Conservation (phyloP, 2,888 invertebrate species). For the Troides helena region DNA sequence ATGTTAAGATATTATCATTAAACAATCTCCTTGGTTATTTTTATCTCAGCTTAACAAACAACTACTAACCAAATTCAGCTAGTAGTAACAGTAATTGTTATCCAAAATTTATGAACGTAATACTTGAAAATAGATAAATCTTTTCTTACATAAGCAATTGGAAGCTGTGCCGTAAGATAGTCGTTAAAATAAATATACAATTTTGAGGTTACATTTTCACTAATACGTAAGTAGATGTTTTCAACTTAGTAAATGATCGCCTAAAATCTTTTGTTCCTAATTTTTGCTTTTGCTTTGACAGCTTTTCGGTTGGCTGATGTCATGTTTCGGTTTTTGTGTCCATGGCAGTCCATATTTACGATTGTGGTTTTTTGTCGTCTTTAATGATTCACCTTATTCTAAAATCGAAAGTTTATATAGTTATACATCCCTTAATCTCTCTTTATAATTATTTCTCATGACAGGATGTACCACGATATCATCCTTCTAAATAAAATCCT, state of each 20-base stretch:
- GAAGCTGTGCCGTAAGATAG: neutral
- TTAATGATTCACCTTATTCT: constrained; percentile 21
- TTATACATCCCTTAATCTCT: neutral
- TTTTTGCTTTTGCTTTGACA: neutral
- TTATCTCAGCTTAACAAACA: too few species aligned
- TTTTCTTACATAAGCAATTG: too few species aligned
- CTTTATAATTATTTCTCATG: neutral
- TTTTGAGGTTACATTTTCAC: neutral
- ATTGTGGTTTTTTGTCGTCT: constrained; percentile 6
- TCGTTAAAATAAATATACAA: neutral
- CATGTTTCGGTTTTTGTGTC: constrained; percentile 13
- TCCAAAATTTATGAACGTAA: neutral
- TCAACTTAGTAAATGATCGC: neutral
- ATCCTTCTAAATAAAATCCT: too few species aligned
- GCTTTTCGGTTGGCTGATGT: constrained; percentile 15
- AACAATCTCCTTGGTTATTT: too few species aligned
- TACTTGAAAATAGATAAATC: too few species aligned
- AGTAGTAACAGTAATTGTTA: neutral
- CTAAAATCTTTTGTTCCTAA: neutral
- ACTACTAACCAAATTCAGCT: too few species aligned
- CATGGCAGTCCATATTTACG: constrained; percentile 9
- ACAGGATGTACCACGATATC: neutral
- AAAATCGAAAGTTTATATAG: neutral
- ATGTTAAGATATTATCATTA: neutral
- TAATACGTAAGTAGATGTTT: neutral